Evolutionary conservation across 2,888 invertebrate genomes (phyloP), one percentile per base, ranked within the genome.

Genomic region (Dyspetes luteomarginatus): DNA sequence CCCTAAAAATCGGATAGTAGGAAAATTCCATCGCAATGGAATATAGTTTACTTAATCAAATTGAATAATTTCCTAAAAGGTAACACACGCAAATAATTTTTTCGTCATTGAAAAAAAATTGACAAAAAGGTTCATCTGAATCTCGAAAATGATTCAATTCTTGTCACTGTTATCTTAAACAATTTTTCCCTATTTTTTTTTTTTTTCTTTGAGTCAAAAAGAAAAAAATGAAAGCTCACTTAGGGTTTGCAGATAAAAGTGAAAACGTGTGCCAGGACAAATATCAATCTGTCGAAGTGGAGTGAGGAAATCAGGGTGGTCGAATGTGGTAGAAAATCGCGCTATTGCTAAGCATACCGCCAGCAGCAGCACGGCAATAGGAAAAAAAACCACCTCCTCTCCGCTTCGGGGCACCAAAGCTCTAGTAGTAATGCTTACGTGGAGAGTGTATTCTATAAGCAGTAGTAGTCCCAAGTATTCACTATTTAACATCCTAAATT

Each of bases 291-390:
- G 77, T 75, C 88, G 84, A 83, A 85, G 85, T 84, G 82, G 83
- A 86, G 87, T 85, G 88, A 87, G 82, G 75, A 88, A 89, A 89
- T 89, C 90, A 88, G 89, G 87, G 86, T 86, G 85, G 85, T 82
- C 84, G 88, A 89, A 89, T 90, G 89, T 64, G 73, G 45, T 56
- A 73, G 55, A 7, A 73, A 12, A 36, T 71, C 71, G 60, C 69
- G 68, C 71, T 50, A 72, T 64, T n/a, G n/a, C n/a, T n/a, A n/a
- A n/a, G n/a, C n/a, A n/a, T n/a, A n/a, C n/a, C n/a, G 62, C 64
- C 62, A 72, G 26, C 9, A 9, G 43, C 26, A 12, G 36, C 36
- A 36, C 12, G 36, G 36, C 72, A 56, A 43, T 55, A 55, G 56
- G 9, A 28, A 65, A 65, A 41, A 60, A 48, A 48, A 17, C 50